Percentiles rank a stretch among this genome's conserved stretches.
Evolutionary conservation across 2,113 vertebrate species (phyloP).

Genomic region (Fulica atra): DNA sequence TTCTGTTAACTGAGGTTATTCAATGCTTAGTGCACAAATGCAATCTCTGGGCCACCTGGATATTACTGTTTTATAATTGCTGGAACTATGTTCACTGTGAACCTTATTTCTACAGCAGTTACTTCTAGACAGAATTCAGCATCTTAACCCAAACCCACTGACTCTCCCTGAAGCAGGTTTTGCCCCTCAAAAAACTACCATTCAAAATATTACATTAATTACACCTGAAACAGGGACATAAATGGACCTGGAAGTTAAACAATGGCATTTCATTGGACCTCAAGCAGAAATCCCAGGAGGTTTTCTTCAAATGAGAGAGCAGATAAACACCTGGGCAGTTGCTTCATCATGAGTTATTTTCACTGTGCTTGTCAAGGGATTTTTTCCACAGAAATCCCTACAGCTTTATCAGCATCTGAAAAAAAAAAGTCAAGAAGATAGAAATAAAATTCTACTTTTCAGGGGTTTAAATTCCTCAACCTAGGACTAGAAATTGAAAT

Average conservation of each 20-base stretch:
- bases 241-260: neutral
- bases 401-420: neutral
- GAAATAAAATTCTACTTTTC: neutral
- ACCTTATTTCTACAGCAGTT: too few relatives aligned
- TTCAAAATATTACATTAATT: neutral
- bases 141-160: neutral
- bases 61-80: neutral
- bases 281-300: neutral
- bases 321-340: neutral
- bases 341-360: neutral
- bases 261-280: neutral
- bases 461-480: neutral
- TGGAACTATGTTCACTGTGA: neutral
- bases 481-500: neutral
- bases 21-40: too few relatives aligned
- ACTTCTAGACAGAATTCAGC: neutral
- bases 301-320: neutral
- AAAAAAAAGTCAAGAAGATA: neutral
- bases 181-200: accelerated
- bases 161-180: neutral
- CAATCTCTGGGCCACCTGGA: too few relatives aligned
- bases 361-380: neutral
- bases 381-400: neutral
- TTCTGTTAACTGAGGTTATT: neutral
- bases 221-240: neutral